Percentiles rank a stretch among this genome's conserved stretches.
phyloP scores from a whole-genome alignment of 2,888 invertebrate genomes.

The Sisyra nigra region DNA sequence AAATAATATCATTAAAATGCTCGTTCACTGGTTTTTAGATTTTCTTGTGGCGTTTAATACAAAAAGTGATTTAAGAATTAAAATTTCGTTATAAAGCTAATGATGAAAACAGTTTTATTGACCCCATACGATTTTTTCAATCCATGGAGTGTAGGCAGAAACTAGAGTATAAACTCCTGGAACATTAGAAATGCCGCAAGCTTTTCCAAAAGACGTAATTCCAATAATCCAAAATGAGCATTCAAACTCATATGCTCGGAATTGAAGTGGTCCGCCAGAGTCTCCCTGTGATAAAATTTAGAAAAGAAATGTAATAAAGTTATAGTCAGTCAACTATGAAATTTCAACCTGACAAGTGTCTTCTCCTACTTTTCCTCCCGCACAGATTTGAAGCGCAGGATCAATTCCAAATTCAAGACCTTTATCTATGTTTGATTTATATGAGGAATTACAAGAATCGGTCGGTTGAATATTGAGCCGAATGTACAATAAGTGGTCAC shows the following conservation, averaged over 20 bases:
- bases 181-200: conserved; percentile 25
- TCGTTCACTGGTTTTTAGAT: no score
- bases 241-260: conserved; percentile 20
- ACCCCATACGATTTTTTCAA: conserved; percentile 37
- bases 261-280: conserved; percentile 45
- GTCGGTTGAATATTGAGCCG: no score
- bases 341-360: conserved; percentile 25
- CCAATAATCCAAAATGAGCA: conserved; percentile 29
- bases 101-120: no score
- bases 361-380: conserved; percentile 18
- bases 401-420: no score
- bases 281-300: conserved; percentile 41
- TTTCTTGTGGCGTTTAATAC: no score
- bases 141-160: conserved; percentile 36
- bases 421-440: no score
- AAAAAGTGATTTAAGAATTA: no score
- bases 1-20: no score
- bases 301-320: neutral
- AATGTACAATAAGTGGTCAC: no score
- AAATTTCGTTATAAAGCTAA: no score
- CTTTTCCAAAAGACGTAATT: conserved; percentile 31
- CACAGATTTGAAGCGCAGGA: conserved; percentile 10
- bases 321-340: neutral
- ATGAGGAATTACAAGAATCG: no score
- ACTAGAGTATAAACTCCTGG: conserved; percentile 44